Evolutionary conservation across 2,797 vertebrate species (phyloP).

Genomic region (Sebastolobus alascanus): DNA sequence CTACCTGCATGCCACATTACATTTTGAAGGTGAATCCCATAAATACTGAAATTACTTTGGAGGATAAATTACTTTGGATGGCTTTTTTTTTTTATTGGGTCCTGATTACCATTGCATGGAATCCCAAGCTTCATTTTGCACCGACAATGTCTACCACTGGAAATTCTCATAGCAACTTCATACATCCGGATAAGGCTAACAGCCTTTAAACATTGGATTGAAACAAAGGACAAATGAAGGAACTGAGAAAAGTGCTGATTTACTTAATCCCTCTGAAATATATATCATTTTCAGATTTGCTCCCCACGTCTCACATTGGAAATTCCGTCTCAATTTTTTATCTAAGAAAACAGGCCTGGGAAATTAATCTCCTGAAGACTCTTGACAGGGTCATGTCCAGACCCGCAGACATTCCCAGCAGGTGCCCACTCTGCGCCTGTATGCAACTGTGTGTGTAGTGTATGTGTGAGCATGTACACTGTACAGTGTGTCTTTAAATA

Average conservation of each 20-base stretch:
- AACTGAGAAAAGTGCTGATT: slow-evolving; percentile 74
- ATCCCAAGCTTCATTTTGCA: slow-evolving; percentile 67
- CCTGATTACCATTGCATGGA: slow-evolving; percentile 74
- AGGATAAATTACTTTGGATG: slow-evolving; percentile 82
- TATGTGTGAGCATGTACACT: slow-evolving; percentile 25
- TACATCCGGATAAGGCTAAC: slow-evolving; percentile 53
- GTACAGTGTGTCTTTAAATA: slow-evolving; percentile 42
- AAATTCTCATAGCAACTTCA: slow-evolving; percentile 52
- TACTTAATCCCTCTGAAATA: slow-evolving; percentile 80
- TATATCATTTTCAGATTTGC: slow-evolving; percentile 75
- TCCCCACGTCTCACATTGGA: slow-evolving; percentile 61
- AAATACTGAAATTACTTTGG: slow-evolving; percentile 85
- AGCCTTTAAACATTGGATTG: slow-evolving; percentile 54
- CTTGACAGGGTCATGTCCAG: slow-evolving; percentile 78
- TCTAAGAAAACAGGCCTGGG: slow-evolving; percentile 78
- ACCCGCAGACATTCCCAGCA: slow-evolving; percentile 74
- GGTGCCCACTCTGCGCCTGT: slow-evolving; percentile 57
- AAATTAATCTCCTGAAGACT: slow-evolving; percentile 81
- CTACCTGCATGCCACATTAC: slow-evolving; percentile 85
- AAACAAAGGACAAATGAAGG: slow-evolving; percentile 79
- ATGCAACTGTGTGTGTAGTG: slow-evolving; percentile 12
- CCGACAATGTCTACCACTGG: slow-evolving; percentile 44
- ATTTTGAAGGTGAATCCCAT: slow-evolving; percentile 89
- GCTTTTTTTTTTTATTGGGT: slow-evolving; percentile 45
- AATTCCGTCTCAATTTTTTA: slow-evolving; percentile 73